These are phyloP conservation scores for Ranitomeya imitator DNA, from an alignment of 2,113 vertebrate species.

Conservation along the genomic window DNA sequence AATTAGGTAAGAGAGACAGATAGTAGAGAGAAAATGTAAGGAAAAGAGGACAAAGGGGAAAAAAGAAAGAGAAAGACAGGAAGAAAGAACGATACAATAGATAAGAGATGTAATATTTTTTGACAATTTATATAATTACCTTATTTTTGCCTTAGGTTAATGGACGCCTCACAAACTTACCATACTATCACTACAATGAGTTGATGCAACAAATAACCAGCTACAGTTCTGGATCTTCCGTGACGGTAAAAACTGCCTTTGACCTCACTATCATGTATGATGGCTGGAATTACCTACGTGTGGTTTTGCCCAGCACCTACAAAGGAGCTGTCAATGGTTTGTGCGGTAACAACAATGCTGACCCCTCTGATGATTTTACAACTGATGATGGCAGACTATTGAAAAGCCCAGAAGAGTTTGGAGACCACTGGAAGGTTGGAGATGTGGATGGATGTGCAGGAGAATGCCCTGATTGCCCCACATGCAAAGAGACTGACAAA, in stretches of 20 bases:
- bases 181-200: constrained; percentile 51
- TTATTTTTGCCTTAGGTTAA: constrained; percentile 51
- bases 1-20: no score
- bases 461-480: neutral
- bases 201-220: constrained; percentile 2
- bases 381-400: constrained; percentile 51
- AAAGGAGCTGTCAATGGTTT: constrained; percentile 61
- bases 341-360: constrained; percentile 68
- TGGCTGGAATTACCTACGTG: constrained; percentile 64
- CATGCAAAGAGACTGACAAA: constrained; percentile 46
- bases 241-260: constrained; percentile 62
- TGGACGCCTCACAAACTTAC: constrained; percentile 15
- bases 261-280: constrained; percentile 66
- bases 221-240: constrained; percentile 51
- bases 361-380: constrained; percentile 58
- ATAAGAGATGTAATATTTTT: no score
- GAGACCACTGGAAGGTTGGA: constrained; percentile 71
- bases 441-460: constrained; percentile 68
- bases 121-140: neutral
- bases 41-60: no score
- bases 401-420: constrained; percentile 59
- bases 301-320: constrained; percentile 68
- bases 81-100: no score
- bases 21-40: no score
- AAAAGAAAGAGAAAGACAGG: no score